phyloP scores from a whole-genome alignment of 2,888 invertebrate species.

The Hirtodrosophila histrioides region DNA sequence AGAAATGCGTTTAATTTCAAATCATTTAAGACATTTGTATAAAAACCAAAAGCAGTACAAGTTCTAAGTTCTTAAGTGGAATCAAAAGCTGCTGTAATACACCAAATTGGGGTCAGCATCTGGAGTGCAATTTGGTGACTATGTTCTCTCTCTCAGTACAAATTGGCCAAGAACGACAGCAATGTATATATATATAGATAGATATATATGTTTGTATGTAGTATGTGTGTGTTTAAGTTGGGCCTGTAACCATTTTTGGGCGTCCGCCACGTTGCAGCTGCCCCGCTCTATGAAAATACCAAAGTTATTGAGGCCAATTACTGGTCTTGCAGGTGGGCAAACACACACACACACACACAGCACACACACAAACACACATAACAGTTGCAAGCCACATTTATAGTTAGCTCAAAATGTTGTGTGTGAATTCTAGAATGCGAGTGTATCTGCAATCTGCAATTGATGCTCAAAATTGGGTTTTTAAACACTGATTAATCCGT shows the following conservation, averaged over 20 bases:
- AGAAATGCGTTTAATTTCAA: too few species aligned
- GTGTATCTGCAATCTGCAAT: conserved; percentile 4
- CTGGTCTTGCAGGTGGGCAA: conserved; percentile 78
- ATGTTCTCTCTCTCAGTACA: conserved; percentile 30
- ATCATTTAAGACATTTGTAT: conserved; percentile 9
- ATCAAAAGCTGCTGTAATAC: conserved; percentile 37
- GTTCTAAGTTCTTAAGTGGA: conserved; percentile 25
- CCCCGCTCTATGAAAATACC: conserved; percentile 68
- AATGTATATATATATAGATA: conserved; percentile 16
- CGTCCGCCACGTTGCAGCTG: conserved; percentile 59
- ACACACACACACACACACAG: conserved; percentile 17
- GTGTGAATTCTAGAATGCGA: conserved; percentile 22
- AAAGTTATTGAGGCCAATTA: conserved; percentile 80
- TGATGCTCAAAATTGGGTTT: conserved; percentile 5
- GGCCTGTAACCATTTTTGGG: conserved; percentile 72
- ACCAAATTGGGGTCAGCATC: conserved; percentile 46
- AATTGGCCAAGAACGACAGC: conserved; percentile 69
- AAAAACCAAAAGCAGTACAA: conserved; percentile 7
- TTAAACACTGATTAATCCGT: conserved; percentile 3
- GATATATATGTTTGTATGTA: neutral
- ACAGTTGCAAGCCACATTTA: conserved; percentile 4
- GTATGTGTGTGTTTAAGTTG: conserved; percentile 23
- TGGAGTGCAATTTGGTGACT: conserved; percentile 47
- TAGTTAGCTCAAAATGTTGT: conserved; percentile 16
- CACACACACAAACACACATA: conserved; percentile 19